Percentiles rank a stretch among this genome's conserved stretches.
These are phyloP conservation scores for Muscicapa comitata DNA, from an alignment of 2,797 vertebrate species.

Conservation along the genomic window DNA sequence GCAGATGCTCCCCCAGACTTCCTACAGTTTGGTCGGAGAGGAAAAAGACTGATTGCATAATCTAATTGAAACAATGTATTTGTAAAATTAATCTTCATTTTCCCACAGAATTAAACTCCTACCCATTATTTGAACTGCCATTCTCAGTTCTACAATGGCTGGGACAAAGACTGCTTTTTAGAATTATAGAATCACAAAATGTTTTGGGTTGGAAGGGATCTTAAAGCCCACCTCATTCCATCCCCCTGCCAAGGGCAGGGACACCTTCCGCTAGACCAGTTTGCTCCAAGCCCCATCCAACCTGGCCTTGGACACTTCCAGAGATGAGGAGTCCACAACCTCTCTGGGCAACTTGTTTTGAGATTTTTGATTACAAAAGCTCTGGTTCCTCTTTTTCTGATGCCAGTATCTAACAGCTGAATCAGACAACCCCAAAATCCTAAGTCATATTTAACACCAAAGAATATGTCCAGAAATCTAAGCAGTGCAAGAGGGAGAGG, in stretches of 20 bases:
- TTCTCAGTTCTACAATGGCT: neutral
- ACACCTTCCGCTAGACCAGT: neutral
- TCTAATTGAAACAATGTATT: neutral
- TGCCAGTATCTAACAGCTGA: neutral
- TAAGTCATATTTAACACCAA: neutral
- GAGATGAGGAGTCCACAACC: neutral
- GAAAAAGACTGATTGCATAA: neutral
- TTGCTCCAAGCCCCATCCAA: neutral
- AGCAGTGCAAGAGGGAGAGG: neutral
- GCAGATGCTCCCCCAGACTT: constrained; percentile 1
- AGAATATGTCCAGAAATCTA: neutral
- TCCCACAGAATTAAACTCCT: neutral
- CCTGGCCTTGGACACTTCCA: neutral
- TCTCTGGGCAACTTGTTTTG: neutral
- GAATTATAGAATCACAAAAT: neutral
- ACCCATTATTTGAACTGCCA: neutral
- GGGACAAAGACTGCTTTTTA: neutral
- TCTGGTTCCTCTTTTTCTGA: neutral
- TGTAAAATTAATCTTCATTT: constrained; percentile 9
- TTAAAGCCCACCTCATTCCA: neutral
- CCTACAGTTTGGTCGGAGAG: neutral
- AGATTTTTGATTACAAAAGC: neutral
- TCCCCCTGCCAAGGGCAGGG: neutral
- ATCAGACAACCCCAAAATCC: neutral
- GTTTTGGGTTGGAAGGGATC: neutral